Conservation (phyloP, 2,113 vertebrate genomes). For the Panurus biarmicus region DNA sequence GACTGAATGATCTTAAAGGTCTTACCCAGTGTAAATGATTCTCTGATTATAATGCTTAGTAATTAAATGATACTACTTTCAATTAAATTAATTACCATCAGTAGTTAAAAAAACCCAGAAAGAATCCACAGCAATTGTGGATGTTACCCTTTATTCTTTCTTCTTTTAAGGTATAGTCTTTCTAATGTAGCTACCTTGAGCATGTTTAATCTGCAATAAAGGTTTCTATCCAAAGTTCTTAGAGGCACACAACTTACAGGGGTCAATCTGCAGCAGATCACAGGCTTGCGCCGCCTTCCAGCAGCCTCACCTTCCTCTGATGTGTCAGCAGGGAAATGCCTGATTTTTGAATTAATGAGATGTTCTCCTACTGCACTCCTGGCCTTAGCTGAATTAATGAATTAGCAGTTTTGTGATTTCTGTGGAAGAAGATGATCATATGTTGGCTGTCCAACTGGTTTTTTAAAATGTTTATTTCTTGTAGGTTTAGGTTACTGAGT, state of each 20-base stretch:
- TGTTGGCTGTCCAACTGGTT: background rate
- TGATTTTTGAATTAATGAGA: slow-evolving; percentile 40
- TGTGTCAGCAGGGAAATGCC: background rate
- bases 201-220: background rate
- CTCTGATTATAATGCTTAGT: background rate
- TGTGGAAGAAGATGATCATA: background rate
- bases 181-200: background rate
- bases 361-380: background rate
- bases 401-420: slow-evolving; percentile 17
- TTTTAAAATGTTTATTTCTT: background rate
- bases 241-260: background rate
- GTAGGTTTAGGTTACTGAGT: background rate
- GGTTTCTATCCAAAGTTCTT: background rate
- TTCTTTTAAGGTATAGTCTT: background rate
- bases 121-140: background rate
- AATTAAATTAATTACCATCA: background rate
- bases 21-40: background rate
- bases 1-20: background rate
- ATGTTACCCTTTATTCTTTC: background rate
- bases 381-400: background rate
- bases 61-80: background rate
- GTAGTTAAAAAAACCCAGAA: background rate
- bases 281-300: background rate
- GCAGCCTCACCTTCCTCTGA: background rate
- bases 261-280: background rate